Conservation (phyloP, 2,113 vertebrate species). For the Prionailurus viverrinus region DNA sequence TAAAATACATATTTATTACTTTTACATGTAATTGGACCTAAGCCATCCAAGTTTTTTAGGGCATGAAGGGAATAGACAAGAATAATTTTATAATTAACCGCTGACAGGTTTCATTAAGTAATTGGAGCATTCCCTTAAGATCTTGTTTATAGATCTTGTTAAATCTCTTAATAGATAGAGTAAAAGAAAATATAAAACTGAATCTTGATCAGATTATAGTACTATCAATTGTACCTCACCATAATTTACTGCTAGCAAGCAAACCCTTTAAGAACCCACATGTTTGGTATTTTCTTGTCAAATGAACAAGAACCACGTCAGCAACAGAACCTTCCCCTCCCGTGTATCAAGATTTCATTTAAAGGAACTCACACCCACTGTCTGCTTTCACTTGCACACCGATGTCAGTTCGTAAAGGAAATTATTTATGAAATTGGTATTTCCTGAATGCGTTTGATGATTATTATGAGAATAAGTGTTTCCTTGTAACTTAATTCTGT, state of each 20-base stretch:
- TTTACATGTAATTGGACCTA: constrained; percentile 29
- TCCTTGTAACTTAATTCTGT: constrained; percentile 20
- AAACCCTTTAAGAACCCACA: background rate
- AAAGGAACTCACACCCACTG: background rate
- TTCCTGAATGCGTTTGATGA: background rate
- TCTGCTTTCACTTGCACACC: constrained; percentile 1
- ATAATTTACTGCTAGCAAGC: background rate
- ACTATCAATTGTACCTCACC: background rate
- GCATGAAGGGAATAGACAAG: constrained; percentile 1
- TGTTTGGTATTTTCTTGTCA: background rate
- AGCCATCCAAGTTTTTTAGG: constrained; percentile 8
- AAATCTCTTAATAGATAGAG: constrained; percentile 9
- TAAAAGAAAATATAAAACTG: constrained; percentile 53
- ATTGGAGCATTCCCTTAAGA: constrained; percentile 17
- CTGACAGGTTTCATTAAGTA: constrained; percentile 46
- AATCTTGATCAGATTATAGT: background rate
- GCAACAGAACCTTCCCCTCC: background rate
- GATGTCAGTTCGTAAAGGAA: constrained; percentile 48
- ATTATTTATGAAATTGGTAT: background rate
- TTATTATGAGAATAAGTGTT: constrained; percentile 9
- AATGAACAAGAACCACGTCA: background rate
- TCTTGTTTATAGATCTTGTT: background rate
- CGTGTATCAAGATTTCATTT: background rate
- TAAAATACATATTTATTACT: constrained; percentile 28
- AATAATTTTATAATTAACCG: constrained; percentile 26